Conservation (phyloP, 2,888 invertebrate genomes). For the Odontocerum albicorne region DNA sequence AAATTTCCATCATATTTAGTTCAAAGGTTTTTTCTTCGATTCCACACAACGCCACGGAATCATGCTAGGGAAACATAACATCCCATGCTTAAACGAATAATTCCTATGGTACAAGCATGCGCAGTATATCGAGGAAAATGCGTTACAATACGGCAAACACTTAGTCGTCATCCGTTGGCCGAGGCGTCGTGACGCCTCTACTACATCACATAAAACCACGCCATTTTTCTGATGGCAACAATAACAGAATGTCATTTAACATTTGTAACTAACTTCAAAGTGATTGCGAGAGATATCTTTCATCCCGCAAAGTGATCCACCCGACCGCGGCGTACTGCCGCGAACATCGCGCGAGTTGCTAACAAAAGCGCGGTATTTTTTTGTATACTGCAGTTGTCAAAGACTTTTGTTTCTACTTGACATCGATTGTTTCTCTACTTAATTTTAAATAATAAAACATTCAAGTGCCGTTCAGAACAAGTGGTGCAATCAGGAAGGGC, state of each 20-base stretch:
- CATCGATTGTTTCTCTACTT: slow-evolving; percentile 28
- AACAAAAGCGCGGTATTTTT: slow-evolving; percentile 23
- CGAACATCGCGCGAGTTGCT: slow-evolving; percentile 15
- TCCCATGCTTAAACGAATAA: too few relatives aligned
- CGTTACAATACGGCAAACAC: slow-evolving; percentile 33
- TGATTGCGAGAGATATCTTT: slow-evolving; percentile 8
- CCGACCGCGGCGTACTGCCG: not conserved
- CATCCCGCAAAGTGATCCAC: slow-evolving; percentile 1
- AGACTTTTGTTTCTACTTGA: slow-evolving; percentile 19
- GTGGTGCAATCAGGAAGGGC: slow-evolving; percentile 16
- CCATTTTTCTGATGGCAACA: slow-evolving; percentile 22
- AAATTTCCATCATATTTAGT: not conserved
- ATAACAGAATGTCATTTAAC: slow-evolving; percentile 15
- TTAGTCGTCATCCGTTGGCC: slow-evolving; percentile 26
- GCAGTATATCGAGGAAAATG: slow-evolving; percentile 21
- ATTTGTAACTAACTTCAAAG: slow-evolving; percentile 17
- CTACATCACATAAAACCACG: not conserved
- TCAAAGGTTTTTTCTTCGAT: slow-evolving; percentile 12
- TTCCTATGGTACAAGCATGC: slow-evolving; percentile 23
- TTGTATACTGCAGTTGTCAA: slow-evolving; percentile 24
- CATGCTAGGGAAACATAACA: slow-evolving; percentile 19
- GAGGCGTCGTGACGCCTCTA: slow-evolving; percentile 18
- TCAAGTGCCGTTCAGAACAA: slow-evolving; percentile 14
- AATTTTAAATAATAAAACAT: slow-evolving; percentile 14
- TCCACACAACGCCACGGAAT: slow-evolving; percentile 19